Evolutionary conservation across 2,888 invertebrate species (phyloP), one percentile per base, ranked within the genome.

Genomic region (Mythimna impura): DNA sequence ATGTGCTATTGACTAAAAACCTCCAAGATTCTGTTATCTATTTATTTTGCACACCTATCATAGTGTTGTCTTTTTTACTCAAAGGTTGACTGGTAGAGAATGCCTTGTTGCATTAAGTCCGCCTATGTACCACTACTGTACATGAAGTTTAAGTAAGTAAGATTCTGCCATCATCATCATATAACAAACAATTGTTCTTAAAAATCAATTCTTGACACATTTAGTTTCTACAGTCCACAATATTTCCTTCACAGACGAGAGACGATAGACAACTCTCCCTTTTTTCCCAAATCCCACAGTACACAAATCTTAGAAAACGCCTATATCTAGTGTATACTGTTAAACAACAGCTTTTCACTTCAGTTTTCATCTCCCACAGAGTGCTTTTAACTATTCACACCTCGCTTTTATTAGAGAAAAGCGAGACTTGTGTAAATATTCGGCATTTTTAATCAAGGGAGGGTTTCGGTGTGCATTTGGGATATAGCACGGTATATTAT

Each of bases 361-460:
- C 80, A 73, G 71, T 85, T 83, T 80, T 85, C 85, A 89, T 89
- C 83, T 83, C 68, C 70, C 67, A 77, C 84, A 61, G 83, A 90
- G 89, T 86, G 89, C 89, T 90, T 88, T 88, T 85, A 88, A 90
- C 88, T 87, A 87, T 88, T 87, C 86, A 80, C 89, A 86, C 88
- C 85, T 86, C 80, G 75, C 79, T 82, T 81, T 82, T 83, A 85
- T 86, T 85, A 86, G 79, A 81, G 79, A 84, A 86, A 82, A 83
- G 79, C 70, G 68, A 63, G 66, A 50, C 67, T 63, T 78, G 76
- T 67, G 81, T 69, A 80, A 84, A 88, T 86, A 88, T 89, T 88
- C 81, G 87, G 84, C 73, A 71, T 85, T 88, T 88, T 89, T 89
- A 89, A 89, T 89, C 88, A 88, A 71, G 63, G 77, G 71, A 83